Evolutionary conservation across 2,797 vertebrate genomes (phyloP).

Genomic region (Chelmon rostratus): DNA sequence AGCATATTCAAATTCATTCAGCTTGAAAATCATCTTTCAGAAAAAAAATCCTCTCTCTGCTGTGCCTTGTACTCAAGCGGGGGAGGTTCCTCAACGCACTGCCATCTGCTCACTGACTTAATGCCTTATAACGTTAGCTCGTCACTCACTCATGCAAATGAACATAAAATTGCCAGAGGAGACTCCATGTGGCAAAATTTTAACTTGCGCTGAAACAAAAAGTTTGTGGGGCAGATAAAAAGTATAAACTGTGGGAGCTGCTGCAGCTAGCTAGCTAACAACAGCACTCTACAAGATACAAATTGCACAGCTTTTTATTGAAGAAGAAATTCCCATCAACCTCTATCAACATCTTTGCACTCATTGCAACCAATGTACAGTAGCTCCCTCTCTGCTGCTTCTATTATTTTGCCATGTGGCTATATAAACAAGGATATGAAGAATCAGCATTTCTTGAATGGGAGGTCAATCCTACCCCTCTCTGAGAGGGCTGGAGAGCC

Average conservation of each 20-base stretch:
- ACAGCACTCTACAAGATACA: background rate
- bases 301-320: background rate
- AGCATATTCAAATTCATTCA: background rate
- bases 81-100: no score
- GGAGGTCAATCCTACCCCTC: background rate
- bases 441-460: background rate
- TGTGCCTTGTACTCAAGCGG: no score
- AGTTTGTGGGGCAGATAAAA: no score
- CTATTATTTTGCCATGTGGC: background rate
- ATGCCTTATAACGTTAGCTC: no score
- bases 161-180: no score
- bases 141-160: no score
- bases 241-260: no score
- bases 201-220: no score
- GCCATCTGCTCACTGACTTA: no score
- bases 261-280: background rate
- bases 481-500: background rate
- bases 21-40: background rate
- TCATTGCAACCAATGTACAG: background rate
- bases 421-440: background rate
- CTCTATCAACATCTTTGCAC: background rate
- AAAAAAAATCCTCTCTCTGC: background rate
- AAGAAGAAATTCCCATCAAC: background rate
- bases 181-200: no score
- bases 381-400: no score